These are phyloP conservation scores for Hypsibius dujardini DNA, from an alignment of 1,140 invertebrate species.

Conservation along the genomic window DNA sequence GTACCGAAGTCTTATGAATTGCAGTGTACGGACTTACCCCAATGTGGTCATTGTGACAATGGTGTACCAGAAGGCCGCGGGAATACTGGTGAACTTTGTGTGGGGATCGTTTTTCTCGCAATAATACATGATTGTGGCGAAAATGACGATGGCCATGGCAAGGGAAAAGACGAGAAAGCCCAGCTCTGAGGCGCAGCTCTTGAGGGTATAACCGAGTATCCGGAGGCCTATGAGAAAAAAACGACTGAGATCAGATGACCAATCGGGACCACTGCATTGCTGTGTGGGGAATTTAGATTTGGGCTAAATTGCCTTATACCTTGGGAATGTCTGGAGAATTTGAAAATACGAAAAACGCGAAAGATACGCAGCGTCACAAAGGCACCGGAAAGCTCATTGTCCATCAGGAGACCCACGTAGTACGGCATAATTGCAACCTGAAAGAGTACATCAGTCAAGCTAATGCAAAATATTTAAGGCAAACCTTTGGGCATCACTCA, in stretches of 20 bases:
- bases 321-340: constrained; percentile 97
- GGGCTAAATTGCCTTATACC: constrained; percentile 29
- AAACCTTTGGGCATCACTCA: background rate
- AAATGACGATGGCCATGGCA: constrained; percentile 99
- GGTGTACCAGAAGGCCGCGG: constrained; percentile 98
- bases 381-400: constrained; percentile 94
- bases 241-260: background rate
- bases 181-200: constrained; percentile 95
- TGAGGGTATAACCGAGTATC: constrained; percentile 94
- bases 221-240: constrained; percentile 45
- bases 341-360: constrained; percentile 96
- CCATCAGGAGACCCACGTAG: constrained; percentile 90
- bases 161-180: constrained; percentile 97
- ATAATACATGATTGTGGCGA: constrained; percentile 99
- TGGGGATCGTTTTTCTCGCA: constrained; percentile 90
- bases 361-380: constrained; percentile 97
- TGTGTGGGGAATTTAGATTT: background rate
- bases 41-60: constrained; percentile 99
- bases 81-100: constrained; percentile 95
- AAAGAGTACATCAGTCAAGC: background rate
- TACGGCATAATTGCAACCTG: constrained; percentile 85
- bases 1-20: too few relatives aligned
- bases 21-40: constrained; percentile 50
- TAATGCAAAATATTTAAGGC: background rate
- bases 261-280: background rate